Evolutionary conservation across 1,140 invertebrate genomes (phyloP).

Genomic region (Drosophila pruinosa): DNA sequence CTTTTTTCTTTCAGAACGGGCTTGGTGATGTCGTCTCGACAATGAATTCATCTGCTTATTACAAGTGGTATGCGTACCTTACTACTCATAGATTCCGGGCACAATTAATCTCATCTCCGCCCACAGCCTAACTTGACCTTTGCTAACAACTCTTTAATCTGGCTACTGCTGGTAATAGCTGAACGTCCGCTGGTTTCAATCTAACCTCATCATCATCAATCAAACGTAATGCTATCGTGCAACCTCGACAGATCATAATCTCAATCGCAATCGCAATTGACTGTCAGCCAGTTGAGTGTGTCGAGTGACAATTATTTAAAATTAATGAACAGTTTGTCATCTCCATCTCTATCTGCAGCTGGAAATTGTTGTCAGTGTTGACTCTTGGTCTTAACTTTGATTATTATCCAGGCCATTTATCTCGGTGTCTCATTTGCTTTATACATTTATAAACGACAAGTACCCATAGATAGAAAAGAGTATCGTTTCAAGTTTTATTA

Average conservation of each 20-base stretch:
- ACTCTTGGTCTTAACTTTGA: constrained; percentile 37
- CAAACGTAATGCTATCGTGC: constrained; percentile 40
- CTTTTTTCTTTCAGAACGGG: no score
- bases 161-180: not conserved
- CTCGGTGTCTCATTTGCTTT: not conserved
- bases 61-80: no score
- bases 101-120: not conserved
- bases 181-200: not conserved
- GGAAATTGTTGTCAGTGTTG: not conserved
- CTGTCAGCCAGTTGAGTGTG: constrained; percentile 47
- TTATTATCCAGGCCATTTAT: constrained; percentile 28
- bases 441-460: constrained; percentile 31
- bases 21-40: no score
- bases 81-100: not conserved
- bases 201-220: constrained; percentile 67
- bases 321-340: constrained; percentile 52
- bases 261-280: constrained; percentile 38
- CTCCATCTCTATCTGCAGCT: constrained; percentile 24
- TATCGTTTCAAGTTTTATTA: constrained; percentile 21
- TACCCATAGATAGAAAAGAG: constrained; percentile 12
- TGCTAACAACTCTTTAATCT: constrained; percentile 5
- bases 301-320: constrained; percentile 57
- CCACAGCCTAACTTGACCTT: constrained; percentile 6
- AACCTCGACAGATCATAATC: constrained; percentile 49
- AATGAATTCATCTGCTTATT: no score